Percentiles rank a stretch among this genome's conserved stretches.
These are phyloP conservation scores for Nasonia giraulti DNA, from an alignment of 1,140 invertebrate species.

Conservation along the genomic window DNA sequence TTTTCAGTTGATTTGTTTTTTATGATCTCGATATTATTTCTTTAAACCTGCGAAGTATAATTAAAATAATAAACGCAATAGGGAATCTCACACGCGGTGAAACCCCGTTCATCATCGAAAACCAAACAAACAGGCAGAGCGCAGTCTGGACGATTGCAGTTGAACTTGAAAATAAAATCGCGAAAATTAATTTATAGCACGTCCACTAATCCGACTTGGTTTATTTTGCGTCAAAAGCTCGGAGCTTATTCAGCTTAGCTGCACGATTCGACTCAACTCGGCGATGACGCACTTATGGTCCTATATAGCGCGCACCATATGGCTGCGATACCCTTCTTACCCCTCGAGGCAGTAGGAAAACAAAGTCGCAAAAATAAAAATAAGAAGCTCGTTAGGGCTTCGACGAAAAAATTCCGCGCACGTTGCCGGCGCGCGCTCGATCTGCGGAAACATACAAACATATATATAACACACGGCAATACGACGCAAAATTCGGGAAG, in stretches of 20 bases:
- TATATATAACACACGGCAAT: background rate
- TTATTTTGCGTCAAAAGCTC: background rate
- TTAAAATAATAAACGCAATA: too few relatives aligned
- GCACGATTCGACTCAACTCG: background rate
- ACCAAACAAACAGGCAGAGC: background rate
- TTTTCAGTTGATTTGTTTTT: too few relatives aligned
- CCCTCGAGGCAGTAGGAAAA: background rate
- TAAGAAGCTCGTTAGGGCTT: background rate
- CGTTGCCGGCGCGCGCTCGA: background rate
- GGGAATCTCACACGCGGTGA: too few relatives aligned
- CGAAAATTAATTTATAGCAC: slow-evolving; percentile 9
- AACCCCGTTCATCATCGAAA: too few relatives aligned
- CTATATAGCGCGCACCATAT: background rate
- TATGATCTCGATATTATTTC: too few relatives aligned
- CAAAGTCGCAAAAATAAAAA: background rate
- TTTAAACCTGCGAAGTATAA: too few relatives aligned
- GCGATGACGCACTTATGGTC: background rate
- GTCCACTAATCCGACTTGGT: background rate
- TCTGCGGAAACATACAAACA: background rate
- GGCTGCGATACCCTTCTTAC: background rate
- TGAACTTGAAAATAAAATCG: background rate
- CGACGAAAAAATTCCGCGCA: background rate
- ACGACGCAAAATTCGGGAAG: too few relatives aligned
- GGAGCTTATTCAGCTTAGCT: background rate
- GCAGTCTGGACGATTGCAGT: too few relatives aligned